phyloP scores from a whole-genome alignment of 2,888 invertebrate species.

The Hyposoter dolosus region DNA sequence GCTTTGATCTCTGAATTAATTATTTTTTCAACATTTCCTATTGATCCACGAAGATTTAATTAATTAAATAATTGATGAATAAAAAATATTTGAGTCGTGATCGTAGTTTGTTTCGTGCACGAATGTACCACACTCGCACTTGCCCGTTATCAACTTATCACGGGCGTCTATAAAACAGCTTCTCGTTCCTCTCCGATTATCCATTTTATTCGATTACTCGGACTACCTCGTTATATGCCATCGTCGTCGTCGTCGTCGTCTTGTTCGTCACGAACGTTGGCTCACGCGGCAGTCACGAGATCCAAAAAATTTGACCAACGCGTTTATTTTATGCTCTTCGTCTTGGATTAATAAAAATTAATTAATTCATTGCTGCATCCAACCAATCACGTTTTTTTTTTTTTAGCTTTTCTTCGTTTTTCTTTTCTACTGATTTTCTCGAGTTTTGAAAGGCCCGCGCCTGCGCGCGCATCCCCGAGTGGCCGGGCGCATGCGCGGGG shows the following conservation, averaged over 20 bases:
- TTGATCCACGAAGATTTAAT: neutral
- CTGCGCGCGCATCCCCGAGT: neutral
- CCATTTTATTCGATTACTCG: slow-evolving; percentile 76
- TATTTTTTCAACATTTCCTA: neutral
- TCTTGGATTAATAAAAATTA: neutral
- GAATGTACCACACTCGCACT: slow-evolving; percentile 21
- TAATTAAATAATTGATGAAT: neutral
- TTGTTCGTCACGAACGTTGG: slow-evolving; percentile 36
- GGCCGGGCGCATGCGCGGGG: neutral
- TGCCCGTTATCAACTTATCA: slow-evolving; percentile 56
- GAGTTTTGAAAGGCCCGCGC: neutral
- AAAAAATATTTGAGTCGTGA: slow-evolving; percentile 11
- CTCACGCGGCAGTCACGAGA: slow-evolving; percentile 33
- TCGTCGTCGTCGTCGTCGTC: slow-evolving; percentile 56
- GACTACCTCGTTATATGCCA: slow-evolving; percentile 58
- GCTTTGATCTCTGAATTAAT: neutral
- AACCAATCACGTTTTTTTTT: neutral
- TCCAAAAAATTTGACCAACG: slow-evolving; percentile 18
- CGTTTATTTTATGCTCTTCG: neutral
- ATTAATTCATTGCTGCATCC: neutral
- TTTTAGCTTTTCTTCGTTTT: neutral
- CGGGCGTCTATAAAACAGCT: slow-evolving; percentile 52
- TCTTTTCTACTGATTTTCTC: neutral
- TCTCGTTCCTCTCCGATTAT: slow-evolving; percentile 73
- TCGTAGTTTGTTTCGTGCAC: neutral